Conservation (phyloP, 2,888 invertebrate species). For the Nebria salina region DNA sequence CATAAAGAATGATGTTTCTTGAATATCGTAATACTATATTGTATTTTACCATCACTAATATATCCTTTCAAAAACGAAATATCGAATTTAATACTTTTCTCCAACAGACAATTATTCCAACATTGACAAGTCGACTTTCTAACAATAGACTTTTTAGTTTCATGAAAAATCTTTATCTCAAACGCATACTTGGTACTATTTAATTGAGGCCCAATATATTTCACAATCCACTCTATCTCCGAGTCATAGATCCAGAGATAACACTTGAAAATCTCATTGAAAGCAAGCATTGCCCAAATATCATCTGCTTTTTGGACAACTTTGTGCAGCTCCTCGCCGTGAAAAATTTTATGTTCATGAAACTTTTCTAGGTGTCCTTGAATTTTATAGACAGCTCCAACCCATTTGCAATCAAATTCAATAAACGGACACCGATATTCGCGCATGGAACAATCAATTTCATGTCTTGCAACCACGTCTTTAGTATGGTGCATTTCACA, state of each 20-base stretch:
- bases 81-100: slow-evolving; percentile 24
- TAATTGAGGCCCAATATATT: slow-evolving; percentile 33
- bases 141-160: slow-evolving; percentile 2
- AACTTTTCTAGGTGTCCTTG: slow-evolving; percentile 15
- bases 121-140: slow-evolving; percentile 23
- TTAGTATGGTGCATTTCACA: slow-evolving; percentile 15
- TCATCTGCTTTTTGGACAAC: slow-evolving; percentile 23
- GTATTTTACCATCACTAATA: slow-evolving; percentile 10
- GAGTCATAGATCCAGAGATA: slow-evolving; percentile 26
- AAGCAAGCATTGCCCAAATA: slow-evolving; percentile 24
- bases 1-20: slow-evolving; percentile 10
- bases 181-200: slow-evolving; percentile 8
- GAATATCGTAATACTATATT: neutral
- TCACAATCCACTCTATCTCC: slow-evolving; percentile 29
- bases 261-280: slow-evolving; percentile 32
- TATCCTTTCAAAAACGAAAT: slow-evolving; percentile 12
- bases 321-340: neutral
- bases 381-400: slow-evolving; percentile 9
- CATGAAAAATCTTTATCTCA: slow-evolving; percentile 26
- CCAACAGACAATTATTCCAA: slow-evolving; percentile 34
- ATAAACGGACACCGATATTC: slow-evolving; percentile 33
- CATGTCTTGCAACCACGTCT: slow-evolving; percentile 24
- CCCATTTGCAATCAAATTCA: slow-evolving; percentile 28
- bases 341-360: slow-evolving; percentile 12
- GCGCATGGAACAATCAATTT: slow-evolving; percentile 20